Evolutionary conservation across 1,140 invertebrate genomes (phyloP), one percentile per base, ranked within the genome.

Genomic region (Ectropis grisescens): DNA sequence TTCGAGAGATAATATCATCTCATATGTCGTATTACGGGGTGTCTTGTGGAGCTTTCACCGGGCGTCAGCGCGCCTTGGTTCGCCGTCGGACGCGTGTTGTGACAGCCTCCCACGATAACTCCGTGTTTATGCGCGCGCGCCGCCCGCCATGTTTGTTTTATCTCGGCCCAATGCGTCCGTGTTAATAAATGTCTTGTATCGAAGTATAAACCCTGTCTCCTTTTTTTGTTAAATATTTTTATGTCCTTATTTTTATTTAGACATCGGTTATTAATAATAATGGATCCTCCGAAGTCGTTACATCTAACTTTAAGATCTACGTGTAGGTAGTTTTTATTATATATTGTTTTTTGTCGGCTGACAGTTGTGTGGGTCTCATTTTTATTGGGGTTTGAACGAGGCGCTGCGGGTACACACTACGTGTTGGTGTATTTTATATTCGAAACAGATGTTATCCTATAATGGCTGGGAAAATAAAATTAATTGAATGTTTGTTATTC

Each of bases 221-320:
- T 37, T 59, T 74, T 66, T 70, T 64, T 57, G 49, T 47, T 53
- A 37, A 47, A 56, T 54, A 52, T 58, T 60, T 65, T 66, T 64
- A 60, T 58, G 52, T 46, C 34, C 60, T 74, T 66, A 60, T 68
- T 72, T 78, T 79, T 78, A 80, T 76, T 80, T 80, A 67, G 70
- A 80, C 67, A 68, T 68, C 55, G 70, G 69, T 78, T 80, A 80
- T 80, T 78, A 78, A 74, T 75, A 78, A 72, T 76, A 78, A 74
- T 75, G 68, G 58, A 68, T 68, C 58, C 66, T 70, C 58, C 53
- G 50, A 58, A 53, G 59, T 70, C 62, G 65, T 76, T 72, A 70
- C 69, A 78, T 78, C 75, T 68, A 71, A 72, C 71, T 68, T 74
- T 65, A 58, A 78, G 75, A 80, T 80, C 58, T 58, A 58, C 58